Evolutionary conservation across 1,140 invertebrate species (phyloP).

Genomic region (Aphelinus certus): DNA sequence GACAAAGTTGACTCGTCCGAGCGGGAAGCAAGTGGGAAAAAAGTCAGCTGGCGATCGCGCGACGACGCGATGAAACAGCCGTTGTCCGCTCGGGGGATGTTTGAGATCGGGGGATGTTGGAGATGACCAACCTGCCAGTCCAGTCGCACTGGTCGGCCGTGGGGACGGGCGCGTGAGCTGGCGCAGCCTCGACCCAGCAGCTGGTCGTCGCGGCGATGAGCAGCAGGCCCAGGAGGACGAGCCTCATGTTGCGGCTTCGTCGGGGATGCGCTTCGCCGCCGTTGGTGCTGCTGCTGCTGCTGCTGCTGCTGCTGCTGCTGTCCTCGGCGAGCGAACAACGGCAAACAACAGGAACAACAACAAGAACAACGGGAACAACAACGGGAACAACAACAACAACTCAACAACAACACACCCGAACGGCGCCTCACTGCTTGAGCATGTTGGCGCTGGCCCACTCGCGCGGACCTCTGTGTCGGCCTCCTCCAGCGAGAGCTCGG

Average conservation of each 20-base stretch:
- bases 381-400: neutral
- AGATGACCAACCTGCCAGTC: slow-evolving; percentile 60
- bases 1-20: no score
- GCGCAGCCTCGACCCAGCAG: slow-evolving; percentile 46
- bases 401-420: neutral
- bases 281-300: neutral
- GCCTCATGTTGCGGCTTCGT: neutral
- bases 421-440: neutral
- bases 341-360: neutral
- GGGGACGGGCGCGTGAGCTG: slow-evolving; percentile 50
- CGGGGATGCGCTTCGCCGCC: neutral
- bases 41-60: no score
- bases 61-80: no score
- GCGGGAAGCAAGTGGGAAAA: no score
- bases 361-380: neutral
- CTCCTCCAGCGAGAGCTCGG: neutral
- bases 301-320: neutral
- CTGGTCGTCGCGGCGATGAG: neutral
- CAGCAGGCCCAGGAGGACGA: neutral
- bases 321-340: neutral
- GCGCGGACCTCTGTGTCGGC: neutral
- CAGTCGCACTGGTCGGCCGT: slow-evolving; percentile 62
- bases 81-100: no score
- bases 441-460: neutral
- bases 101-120: no score